phyloP scores from a whole-genome alignment of 2,113 vertebrate genomes.

The Syngnathus typhle region DNA sequence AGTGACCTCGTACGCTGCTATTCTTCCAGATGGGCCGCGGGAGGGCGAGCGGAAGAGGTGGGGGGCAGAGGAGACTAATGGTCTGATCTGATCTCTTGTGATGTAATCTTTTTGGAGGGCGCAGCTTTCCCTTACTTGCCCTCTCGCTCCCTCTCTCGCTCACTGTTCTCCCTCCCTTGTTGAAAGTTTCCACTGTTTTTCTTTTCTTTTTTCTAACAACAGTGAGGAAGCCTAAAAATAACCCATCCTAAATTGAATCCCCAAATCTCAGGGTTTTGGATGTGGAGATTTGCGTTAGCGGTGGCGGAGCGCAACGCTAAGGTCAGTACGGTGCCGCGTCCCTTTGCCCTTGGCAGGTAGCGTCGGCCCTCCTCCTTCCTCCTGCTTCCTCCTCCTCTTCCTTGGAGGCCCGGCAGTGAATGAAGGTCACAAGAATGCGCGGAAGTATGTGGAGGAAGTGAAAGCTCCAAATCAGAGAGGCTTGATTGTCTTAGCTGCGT shows the following conservation, averaged over 20 bases:
- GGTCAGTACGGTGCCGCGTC: constrained; percentile 33
- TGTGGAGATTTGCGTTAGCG: constrained; percentile 67
- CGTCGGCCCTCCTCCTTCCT: constrained; percentile 36
- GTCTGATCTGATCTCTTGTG: constrained; percentile 65
- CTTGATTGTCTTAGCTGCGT: not conserved
- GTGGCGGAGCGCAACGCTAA: constrained; percentile 41
- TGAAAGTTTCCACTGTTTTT: constrained; percentile 64
- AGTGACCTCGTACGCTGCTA: constrained; percentile 50
- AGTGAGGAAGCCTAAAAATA: constrained; percentile 70
- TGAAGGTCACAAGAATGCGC: constrained; percentile 77
- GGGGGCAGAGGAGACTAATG: constrained; percentile 46
- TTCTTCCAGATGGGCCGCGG: constrained; percentile 58
- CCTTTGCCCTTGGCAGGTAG: constrained; percentile 60
- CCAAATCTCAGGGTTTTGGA: constrained; percentile 62
- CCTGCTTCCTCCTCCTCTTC: not conserved
- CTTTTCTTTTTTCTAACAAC: constrained; percentile 48
- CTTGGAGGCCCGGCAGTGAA: constrained; percentile 52
- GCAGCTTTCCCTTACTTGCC: constrained; percentile 41
- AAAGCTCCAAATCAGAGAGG: constrained; percentile 18
- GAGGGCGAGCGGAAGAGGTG: constrained; percentile 33
- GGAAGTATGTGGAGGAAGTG: constrained; percentile 30
- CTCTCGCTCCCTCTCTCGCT: constrained; percentile 33
- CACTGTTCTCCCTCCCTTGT: constrained; percentile 38
- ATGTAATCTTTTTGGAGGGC: constrained; percentile 53
- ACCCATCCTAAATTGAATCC: constrained; percentile 58